A percentile compares a stretch with the other conserved stretches of the same genome.
Evolutionary conservation across 1,140 invertebrate genomes (phyloP).

Genomic region (Nixonia krombeini): DNA sequence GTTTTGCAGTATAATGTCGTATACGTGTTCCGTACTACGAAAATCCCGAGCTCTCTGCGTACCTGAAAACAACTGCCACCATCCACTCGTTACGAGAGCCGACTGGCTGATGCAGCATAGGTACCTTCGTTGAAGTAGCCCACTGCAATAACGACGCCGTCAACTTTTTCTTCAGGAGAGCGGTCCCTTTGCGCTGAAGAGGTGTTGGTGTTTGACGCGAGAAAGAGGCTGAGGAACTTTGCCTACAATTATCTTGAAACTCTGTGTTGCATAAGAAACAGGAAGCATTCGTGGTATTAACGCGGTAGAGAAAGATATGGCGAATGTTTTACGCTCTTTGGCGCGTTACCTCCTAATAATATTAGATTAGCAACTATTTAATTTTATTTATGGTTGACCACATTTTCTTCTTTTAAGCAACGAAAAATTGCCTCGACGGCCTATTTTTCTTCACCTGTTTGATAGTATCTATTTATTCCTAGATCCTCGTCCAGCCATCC

Average conservation of each 20-base stretch:
- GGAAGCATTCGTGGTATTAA: no score
- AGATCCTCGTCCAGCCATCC: constrained; percentile 4
- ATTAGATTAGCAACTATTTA: no score
- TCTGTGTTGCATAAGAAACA: no score
- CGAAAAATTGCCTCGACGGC: constrained; percentile 20
- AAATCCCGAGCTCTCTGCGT: constrained; percentile 17
- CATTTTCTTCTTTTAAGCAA: constrained; percentile 44
- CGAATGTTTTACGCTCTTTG: no score
- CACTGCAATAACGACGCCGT: background rate
- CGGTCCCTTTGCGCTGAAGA: no score
- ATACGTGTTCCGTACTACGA: constrained; percentile 29
- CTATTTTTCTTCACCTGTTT: constrained; percentile 26
- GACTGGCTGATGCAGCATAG: constrained; percentile 1
- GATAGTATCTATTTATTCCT: constrained; percentile 26
- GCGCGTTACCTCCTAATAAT: no score
- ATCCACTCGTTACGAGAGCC: constrained; percentile 5
- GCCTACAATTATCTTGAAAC: no score
- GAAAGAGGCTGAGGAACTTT: no score
- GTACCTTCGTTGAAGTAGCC: background rate
- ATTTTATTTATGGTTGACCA: no score
- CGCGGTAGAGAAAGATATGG: no score
- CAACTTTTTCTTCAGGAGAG: background rate
- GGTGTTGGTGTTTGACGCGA: no score
- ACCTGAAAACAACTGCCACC: constrained; percentile 24
- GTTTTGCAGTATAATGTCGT: constrained; percentile 55